Evolutionary conservation across 2,113 vertebrate species (phyloP), one percentile per base, ranked within the genome.

Genomic region (Ondatra zibethicus): DNA sequence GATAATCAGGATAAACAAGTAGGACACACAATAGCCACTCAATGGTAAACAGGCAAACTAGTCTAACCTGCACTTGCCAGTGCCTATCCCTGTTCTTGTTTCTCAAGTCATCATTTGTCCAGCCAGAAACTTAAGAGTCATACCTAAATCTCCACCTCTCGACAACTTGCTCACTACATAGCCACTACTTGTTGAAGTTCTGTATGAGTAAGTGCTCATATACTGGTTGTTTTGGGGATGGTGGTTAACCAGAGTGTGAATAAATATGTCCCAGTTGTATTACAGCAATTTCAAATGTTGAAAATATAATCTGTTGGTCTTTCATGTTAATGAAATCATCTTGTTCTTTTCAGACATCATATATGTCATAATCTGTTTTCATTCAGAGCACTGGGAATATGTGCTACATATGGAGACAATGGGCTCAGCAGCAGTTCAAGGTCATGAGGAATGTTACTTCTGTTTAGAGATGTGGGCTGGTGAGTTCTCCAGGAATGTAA

Each of bases 401-500:
- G 77, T 39, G 93, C 89, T 97, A 97, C 95, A 97, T 93, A 96
- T 72, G 88, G 93, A 95, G 93, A 95, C 42, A 52, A 80, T 33
- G 55, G 94, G 70, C 50, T 93, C 17, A 91, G 47, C 86, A 84
- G 72, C 45, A 81, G 77, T 96, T 97, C 52, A 89, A 96, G 65
- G 91, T 78, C 96, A 94, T 80, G 16, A 92, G 97, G 92, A 96
- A 95, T 55, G 80, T n/a, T 94, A 90, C 77, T 94, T 95, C 97
- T 96, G 91, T 96, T 98, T 97, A 91, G 80, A 92, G 16, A 96
- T 23, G 13, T 17, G 58, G 97, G 81, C 39, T 96, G 94, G 52
- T 91, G 90, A 98, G 76, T 84, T 96, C 95, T 3, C 0, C 77
- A 96, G 96, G 96, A 98, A 98, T 97, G 97, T 96, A 98, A 98